Base-by-base conservation (phyloP, 2,113 vertebrate genomes). In the Eupsittula cactorum region DNA sequence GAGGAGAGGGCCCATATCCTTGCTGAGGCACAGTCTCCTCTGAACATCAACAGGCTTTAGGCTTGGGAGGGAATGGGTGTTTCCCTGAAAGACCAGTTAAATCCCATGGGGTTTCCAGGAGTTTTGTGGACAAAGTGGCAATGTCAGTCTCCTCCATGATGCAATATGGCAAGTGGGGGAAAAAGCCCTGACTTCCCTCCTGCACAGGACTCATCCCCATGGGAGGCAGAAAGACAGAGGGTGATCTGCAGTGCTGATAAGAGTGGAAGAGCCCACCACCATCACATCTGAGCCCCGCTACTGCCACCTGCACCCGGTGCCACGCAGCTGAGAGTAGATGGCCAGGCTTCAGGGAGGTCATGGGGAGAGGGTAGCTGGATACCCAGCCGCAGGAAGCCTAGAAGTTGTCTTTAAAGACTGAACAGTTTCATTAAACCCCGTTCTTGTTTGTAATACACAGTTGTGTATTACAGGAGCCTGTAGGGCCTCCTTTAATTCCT, bases 211-310 rank as follows among this genome's bases (percentile, higher is more conserved):
- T 49, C 33, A 60, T 49, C 11, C 27, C 10, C 28, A 10, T 1
- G 60, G 63, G 47, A 37, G 50, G n/a, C 80, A 62, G 75, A 52
- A 62, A 49, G 52, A 33, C 20, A 31, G 0, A 1, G 28, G 29
- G 16, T 8, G 35, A 59, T 19, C n/a, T n/a, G 31, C 27, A 31
- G n/a, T 1, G 8, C 41, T 79, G 78, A n/a, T 4, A 53, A 62
- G 65, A 37, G 6, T 0, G 0, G 60, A 41, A n/a, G 16, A 7
- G 3, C 11, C 16, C n/a, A 13, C 33, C 3, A 6, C 35, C 16
- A 46, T 16, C 1, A 0, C 35, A 13, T 3, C 13, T 12, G 42
- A 64, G 62, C 53, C n/a, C 33, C 0, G 1, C 53, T 4, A 2
- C 79, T 79, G 53, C 31, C 46, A 71, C 55, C 18, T 5, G 5